Conservation (phyloP, 2,113 vertebrate species). For the Rhinolophus sinicus region DNA sequence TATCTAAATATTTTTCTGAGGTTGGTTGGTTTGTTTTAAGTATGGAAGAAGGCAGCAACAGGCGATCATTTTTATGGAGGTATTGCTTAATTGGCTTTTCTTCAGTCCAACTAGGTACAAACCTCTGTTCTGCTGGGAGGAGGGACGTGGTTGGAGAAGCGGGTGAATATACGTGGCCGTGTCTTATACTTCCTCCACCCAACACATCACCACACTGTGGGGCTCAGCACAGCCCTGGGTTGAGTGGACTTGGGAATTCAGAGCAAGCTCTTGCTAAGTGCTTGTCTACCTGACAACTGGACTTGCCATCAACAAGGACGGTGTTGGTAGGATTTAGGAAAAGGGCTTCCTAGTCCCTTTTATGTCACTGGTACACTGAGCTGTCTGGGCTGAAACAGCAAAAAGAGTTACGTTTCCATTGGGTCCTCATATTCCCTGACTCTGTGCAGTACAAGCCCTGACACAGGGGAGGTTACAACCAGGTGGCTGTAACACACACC, state of each 20-base stretch:
- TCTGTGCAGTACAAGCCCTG: not conserved
- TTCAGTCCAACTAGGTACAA: not conserved
- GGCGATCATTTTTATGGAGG: not conserved
- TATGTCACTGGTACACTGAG: not conserved
- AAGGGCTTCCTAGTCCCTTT: not conserved
- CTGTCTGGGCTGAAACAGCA: not conserved
- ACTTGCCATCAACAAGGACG: not conserved
- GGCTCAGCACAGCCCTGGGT: not conserved
- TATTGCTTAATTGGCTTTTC: not conserved
- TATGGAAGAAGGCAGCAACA: not conserved
- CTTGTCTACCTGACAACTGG: not conserved
- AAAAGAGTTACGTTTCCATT: not conserved
- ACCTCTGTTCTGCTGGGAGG: not conserved
- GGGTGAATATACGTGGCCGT: fast-evolving
- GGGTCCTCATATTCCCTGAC: not conserved
- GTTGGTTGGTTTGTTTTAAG: not conserved
- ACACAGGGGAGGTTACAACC: not conserved
- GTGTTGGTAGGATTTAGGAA: not conserved
- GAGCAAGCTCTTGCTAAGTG: not conserved
- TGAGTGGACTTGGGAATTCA: not conserved
- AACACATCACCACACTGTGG: no score
- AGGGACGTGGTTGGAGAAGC: not conserved
- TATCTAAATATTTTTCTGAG: not conserved
- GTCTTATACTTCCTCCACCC: not conserved
- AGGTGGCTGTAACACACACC: not conserved